Evolutionary conservation across 2,888 invertebrate species (phyloP), one percentile per base, ranked within the genome.

Genomic region (Erannis defoliaria): DNA sequence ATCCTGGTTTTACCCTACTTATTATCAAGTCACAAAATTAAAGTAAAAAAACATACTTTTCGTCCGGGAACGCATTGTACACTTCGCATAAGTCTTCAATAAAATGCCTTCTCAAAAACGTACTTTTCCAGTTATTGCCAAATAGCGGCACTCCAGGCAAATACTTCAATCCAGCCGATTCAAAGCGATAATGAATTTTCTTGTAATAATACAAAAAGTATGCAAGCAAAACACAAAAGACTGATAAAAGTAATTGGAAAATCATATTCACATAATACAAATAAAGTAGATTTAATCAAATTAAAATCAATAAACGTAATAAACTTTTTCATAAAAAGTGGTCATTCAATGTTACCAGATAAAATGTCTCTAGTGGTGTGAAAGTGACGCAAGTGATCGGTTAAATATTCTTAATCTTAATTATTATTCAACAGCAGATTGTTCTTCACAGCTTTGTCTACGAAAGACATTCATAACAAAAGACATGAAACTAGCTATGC

Each of bases 61-160:
- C 86, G 62, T 78, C 73, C 0, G 85, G 84, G 40, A 80, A 84
- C 3, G 77, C 73, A 19, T 56, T 72, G 37, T 83, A 82, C 3
- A 78, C 68, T 0, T 59, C 73, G 54, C 78, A 72, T 0, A 83
- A 53, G 18, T 83, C 83, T 4, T 81, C 74, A 9, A 76, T 3
- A 4, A 76, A 14, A 46, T 82, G 82, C 18, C 58, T 65, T 54
- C 54, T 76, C 19, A 68, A 23, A 19, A 82, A 71, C 0, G 73
- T 73, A 59, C 77, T 78, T 3, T 66, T 69, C 0, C 74, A 56
- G 0, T 67, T 60, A 40, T 84, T 84, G 0, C 86, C 85, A 55
- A 85, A 84, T 12, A 85, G 29, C 0, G 85, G 86, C 2, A 79
- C 45, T 0, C 82, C 82, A 0, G 78, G 71, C 1, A 71, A 45